phyloP scores from a whole-genome alignment of 1,140 invertebrate genomes.

The Drosophila elegans region DNA sequence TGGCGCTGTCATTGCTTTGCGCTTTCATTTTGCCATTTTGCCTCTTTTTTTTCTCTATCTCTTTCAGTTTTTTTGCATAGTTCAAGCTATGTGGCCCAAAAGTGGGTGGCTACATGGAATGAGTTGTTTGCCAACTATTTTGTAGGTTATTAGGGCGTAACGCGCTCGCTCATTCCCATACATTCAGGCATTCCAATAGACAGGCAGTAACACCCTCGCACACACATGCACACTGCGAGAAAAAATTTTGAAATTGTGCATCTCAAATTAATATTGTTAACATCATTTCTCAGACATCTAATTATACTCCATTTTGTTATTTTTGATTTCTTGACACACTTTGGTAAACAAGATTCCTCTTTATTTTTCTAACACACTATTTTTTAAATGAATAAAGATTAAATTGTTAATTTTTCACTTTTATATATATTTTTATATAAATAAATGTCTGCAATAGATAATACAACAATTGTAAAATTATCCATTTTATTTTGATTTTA shows the following conservation, averaged over 20 bases:
- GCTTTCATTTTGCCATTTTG: slow-evolving; percentile 71
- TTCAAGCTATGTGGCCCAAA: slow-evolving; percentile 65
- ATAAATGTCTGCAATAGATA: too few species aligned
- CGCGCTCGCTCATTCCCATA: slow-evolving; percentile 48
- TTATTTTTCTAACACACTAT: too few species aligned
- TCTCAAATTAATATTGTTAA: not conserved
- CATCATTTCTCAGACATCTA: too few species aligned
- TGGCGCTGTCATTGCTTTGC: slow-evolving; percentile 44
- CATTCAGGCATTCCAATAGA: slow-evolving; percentile 33
- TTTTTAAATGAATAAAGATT: too few species aligned
- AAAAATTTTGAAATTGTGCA: not conserved
- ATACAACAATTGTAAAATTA: not conserved
- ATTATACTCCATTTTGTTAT: too few species aligned
- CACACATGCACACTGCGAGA: slow-evolving; percentile 25
- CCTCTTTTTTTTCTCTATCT: slow-evolving; percentile 21
- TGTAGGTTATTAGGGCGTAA: slow-evolving; percentile 83
- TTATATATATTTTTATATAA: too few species aligned
- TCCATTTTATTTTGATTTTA: not conserved
- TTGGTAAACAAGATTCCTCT: too few species aligned
- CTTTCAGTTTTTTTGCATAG: slow-evolving; percentile 61
- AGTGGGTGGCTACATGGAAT: slow-evolving; percentile 8
- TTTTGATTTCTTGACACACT: too few species aligned
- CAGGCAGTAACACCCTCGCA: slow-evolving; percentile 36
- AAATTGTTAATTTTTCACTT: too few species aligned
- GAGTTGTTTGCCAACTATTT: slow-evolving; percentile 79